Evolutionary conservation across 2,888 invertebrate genomes (phyloP).

Genomic region (Onchidella celtica): DNA sequence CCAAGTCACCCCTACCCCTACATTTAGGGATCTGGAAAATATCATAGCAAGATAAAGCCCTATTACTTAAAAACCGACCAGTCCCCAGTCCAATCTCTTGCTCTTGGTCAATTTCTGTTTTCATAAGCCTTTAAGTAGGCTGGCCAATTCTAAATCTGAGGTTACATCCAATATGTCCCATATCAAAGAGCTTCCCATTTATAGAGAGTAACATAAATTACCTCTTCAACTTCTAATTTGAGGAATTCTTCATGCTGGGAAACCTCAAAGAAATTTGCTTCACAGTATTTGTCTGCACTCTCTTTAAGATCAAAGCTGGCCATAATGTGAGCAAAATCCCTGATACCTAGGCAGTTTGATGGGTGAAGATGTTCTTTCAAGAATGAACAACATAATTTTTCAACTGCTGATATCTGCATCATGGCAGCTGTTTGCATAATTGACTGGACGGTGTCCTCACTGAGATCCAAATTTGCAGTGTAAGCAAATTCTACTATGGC

Average conservation of each 20-base stretch:
- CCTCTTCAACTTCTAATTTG: conserved; percentile 50
- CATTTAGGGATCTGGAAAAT: too few relatives aligned
- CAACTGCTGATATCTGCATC: conserved; percentile 54
- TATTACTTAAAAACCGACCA: too few relatives aligned
- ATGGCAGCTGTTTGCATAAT: conserved; percentile 54
- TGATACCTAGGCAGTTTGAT: conserved; percentile 53
- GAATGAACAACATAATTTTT: conserved; percentile 49
- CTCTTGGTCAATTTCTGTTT: too few relatives aligned
- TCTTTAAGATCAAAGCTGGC: conserved; percentile 47
- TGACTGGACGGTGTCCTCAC: conserved; percentile 52
- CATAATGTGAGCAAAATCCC: conserved; percentile 51
- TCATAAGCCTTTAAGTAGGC: too few relatives aligned
- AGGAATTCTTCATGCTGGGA: conserved; percentile 55
- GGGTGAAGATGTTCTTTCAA: conserved; percentile 50
- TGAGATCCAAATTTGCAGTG: conserved; percentile 43
- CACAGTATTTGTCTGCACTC: conserved; percentile 52
- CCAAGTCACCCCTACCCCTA: too few relatives aligned
- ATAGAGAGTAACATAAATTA: too few relatives aligned
- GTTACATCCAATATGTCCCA: too few relatives aligned
- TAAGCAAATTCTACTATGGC: conserved; percentile 53
- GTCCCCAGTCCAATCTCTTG: too few relatives aligned
- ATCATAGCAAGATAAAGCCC: too few relatives aligned
- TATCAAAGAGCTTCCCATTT: too few relatives aligned
- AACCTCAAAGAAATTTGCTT: conserved; percentile 53
- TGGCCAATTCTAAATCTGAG: too few relatives aligned